Evolutionary conservation across 2,797 vertebrate species (phyloP), one percentile per base, ranked within the genome.

Genomic region (Takifugu ocellatus): DNA sequence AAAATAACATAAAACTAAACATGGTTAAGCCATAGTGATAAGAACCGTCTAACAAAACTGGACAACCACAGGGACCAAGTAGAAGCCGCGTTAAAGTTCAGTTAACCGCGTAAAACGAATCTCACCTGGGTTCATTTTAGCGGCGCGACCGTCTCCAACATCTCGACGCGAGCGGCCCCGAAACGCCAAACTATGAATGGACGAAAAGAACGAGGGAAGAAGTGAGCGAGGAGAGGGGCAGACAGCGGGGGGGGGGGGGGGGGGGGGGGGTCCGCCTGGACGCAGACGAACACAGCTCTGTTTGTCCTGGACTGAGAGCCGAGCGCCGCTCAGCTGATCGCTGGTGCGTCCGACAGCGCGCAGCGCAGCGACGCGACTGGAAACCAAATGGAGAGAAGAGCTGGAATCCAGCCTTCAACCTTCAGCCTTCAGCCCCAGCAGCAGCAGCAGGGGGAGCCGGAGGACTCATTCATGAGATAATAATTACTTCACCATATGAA

Each of bases 111-210:
- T 7, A 1, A 17, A 54, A 68, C 9, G 7, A 54, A 49, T 56
- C 85, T 88, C 77, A 92, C 91, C 90, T 83, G 82, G 55, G 80
- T 90, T 92, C 89, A 92, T 91, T 71, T 74, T 89, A 45, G 66
- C 69, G 59, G 68, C 50, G 48, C 24, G 26, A 64, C 42, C 52
- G 15, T 71, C 55, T 67, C 61, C 78, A 65, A 56, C 77, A 79
- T 82, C 69, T 78, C 73, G 59, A 12, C 44, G 11, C 49, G 55
- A 24, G 44, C 59, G 61, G 63, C 43, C 63, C 54, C 25, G 63
- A 53, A n/a, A 1, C 54, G 6, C 26, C 10, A 36, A 24, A 31
- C 57, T 47, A 54, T 5, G 12, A 53, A 48, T 33, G 47, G 47
- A 31, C 5, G 5, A 49, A 36, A 5, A 57, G 50, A 39, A 3